Conservation (phyloP, 2,888 invertebrate species). For the Noctua janthina region DNA sequence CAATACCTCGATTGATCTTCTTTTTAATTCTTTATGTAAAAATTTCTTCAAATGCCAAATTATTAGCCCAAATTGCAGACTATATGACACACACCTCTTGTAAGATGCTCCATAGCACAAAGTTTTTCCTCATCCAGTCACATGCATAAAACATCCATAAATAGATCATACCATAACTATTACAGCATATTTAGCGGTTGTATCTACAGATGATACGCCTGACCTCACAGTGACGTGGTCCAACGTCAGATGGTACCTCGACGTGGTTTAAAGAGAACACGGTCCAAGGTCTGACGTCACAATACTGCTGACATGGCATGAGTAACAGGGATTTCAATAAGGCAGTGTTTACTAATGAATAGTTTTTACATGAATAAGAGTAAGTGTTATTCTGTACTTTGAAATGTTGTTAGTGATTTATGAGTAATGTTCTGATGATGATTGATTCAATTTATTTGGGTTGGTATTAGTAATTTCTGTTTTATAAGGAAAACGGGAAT, state of each 20-base stretch:
- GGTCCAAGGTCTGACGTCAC: constrained; percentile 46
- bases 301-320: constrained; percentile 8
- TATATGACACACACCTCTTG: neutral
- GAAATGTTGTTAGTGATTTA: constrained; percentile 10
- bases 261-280: constrained; percentile 30
- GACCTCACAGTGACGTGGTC: constrained; percentile 68
- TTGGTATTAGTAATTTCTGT: constrained; percentile 30
- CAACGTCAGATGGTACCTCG: constrained; percentile 39
- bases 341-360: constrained; percentile 22
- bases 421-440: constrained; percentile 39
- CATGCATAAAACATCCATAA: constrained; percentile 1
- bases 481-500: constrained; percentile 46
- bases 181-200: neutral
- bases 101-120: neutral
- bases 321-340: constrained; percentile 54
- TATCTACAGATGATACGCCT: constrained; percentile 33
- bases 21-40: neutral
- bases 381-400: constrained; percentile 27
- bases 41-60: neutral
- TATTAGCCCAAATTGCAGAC: neutral
- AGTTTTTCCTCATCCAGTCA: constrained; percentile 12
- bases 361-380: constrained; percentile 48
- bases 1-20: neutral
- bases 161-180: neutral
- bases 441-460: constrained; percentile 33